phyloP scores from a whole-genome alignment of 2,888 invertebrate genomes.

The Erannis defoliaria region DNA sequence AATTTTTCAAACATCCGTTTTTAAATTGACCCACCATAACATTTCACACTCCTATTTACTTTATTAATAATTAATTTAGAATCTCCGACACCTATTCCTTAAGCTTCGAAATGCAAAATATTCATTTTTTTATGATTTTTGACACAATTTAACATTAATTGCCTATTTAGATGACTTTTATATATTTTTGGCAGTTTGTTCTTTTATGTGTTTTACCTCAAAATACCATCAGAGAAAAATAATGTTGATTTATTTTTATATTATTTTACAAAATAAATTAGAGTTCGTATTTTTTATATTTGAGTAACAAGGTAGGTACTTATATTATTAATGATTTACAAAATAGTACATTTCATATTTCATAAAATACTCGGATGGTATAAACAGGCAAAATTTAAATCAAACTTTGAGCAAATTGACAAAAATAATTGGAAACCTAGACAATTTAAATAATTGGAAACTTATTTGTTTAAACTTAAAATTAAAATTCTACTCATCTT shows the following conservation, averaged over 20 bases:
- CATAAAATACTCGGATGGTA: conserved; percentile 13
- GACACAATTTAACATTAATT: conserved; percentile 54
- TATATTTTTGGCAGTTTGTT: conserved; percentile 65
- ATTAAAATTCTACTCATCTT: conserved; percentile 65
- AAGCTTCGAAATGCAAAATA: conserved; percentile 47
- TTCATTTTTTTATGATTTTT: conserved; percentile 49
- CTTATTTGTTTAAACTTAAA: conserved; percentile 9
- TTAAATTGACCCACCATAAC: conserved; percentile 75
- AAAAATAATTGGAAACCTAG: conserved; percentile 17
- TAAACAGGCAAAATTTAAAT: conserved; percentile 17
- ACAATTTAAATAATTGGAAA: conserved; percentile 1
- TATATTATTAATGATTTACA: too few species aligned
- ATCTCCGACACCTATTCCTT: conserved; percentile 54
- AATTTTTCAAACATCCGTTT: conserved; percentile 40
- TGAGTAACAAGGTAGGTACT: too few species aligned
- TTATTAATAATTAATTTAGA: conserved; percentile 70
- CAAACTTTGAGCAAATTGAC: conserved; percentile 41
- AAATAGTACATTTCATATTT: too few species aligned
- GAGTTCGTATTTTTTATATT: not conserved
- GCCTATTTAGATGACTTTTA: conserved; percentile 46
- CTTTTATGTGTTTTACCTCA: conserved; percentile 24
- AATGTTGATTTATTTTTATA: not conserved
- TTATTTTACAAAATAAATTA: not conserved
- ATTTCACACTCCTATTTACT: conserved; percentile 40
- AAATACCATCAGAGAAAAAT: conserved; percentile 3